Conservation (phyloP, 1,140 invertebrate genomes). For the Thaumatotibia leucotreta region DNA sequence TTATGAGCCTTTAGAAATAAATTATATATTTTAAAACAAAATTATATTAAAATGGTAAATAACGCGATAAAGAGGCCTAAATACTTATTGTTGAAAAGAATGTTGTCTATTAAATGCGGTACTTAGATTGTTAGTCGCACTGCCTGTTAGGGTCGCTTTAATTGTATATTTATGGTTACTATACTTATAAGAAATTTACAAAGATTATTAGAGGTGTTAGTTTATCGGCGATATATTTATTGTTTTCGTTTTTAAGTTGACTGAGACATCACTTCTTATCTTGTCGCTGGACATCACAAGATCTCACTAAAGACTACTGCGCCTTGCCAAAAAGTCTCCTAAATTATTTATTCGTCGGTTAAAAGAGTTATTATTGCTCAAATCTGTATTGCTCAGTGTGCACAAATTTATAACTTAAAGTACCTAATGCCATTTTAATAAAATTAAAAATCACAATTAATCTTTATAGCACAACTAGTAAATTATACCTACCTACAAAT, state of each 20-base stretch:
- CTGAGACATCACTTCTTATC: constrained; percentile 35
- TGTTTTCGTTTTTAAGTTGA: constrained; percentile 29
- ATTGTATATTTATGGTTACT: neutral
- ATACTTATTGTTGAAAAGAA: neutral
- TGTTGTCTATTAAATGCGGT: neutral
- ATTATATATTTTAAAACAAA: too few relatives aligned
- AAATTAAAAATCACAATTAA: neutral
- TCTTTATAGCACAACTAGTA: neutral
- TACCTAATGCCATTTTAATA: neutral
- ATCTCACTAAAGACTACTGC: constrained; percentile 40
- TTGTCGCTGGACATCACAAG: too few relatives aligned
- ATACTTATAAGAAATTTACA: constrained; percentile 31
- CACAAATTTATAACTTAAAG: constrained; percentile 15
- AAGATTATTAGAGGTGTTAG: constrained; percentile 27
- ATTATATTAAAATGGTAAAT: neutral
- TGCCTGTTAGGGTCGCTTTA: neutral
- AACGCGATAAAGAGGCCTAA: neutral
- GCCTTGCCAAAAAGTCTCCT: constrained; percentile 39
- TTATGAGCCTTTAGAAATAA: neutral
- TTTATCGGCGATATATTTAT: constrained; percentile 30
- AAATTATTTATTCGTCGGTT: constrained; percentile 29
- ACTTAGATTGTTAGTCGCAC: neutral
- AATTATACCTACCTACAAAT: neutral
- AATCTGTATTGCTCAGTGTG: constrained; percentile 43
- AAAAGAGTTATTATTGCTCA: constrained; percentile 40